Evolutionary conservation across 2,888 invertebrate genomes (phyloP), one percentile per base, ranked within the genome.

Genomic region (Ochropleura plecta): DNA sequence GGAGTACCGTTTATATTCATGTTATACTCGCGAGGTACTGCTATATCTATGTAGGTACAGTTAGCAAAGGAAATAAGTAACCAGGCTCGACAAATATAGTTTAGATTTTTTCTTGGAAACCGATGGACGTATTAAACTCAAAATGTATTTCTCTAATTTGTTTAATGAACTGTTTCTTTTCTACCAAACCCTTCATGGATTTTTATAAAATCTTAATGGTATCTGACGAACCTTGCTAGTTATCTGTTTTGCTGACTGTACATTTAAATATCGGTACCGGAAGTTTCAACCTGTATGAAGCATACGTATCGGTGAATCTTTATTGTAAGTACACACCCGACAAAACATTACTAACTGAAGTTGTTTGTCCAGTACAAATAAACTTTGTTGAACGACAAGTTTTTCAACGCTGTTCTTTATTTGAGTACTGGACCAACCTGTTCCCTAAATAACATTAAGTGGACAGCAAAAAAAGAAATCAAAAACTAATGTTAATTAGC

Each of bases 281-380:
- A 81, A 79, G 81, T 79, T 78, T 69, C 14, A 76, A 78, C 74
- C 73, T 57, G 74, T 51, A 65, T 64, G 46, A 65, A 68, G 66
- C 80, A 79, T 84, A 86, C 69, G 77, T 77, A 84, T 80, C 71
- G 70, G 67, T 79, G 75, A 82, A 85, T 79, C 62, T 78, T 76
- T 65, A 76, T 81, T 83, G 73, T 76, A 80, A 76, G 51, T 60
- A 44, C 55, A 66, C 62, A 68, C 55, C 76, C 73, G 64, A 79
- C 78, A 82, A 77, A 85, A 82, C 85, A 87, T 83, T 87, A 88
- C 85, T 83, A 86, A 84, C 80, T 81, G 70, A 83, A 81, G 75
- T 82, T 82, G 83, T 88, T 85, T 86, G 84, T 81, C 85, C 88
- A 90, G 88, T 90, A 87, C 88, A 90, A 92, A 90, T 86, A 92